Conservation (phyloP, 37 sponge, comb jelly and placozoan species). For the Ephydatia muelleri region DNA sequence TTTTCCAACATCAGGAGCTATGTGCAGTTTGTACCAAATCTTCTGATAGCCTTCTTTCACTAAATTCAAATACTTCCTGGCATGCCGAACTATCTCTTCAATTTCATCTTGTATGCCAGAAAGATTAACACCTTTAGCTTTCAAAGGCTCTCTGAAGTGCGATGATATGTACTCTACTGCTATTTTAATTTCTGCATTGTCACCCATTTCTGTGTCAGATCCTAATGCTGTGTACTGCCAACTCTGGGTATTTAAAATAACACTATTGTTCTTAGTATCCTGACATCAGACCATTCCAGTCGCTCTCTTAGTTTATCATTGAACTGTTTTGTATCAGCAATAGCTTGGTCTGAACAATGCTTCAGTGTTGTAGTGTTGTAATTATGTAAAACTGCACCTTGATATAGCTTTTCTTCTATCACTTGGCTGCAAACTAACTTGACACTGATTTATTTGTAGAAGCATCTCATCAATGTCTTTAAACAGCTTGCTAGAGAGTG, state of each 20-base stretch:
- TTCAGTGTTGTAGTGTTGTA: slow-evolving; percentile 3
- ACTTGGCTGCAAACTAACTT: slow-evolving; percentile 23
- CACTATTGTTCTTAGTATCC: slow-evolving; percentile 37
- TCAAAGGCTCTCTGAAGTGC: slow-evolving; percentile 52
- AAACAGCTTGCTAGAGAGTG: slow-evolving; percentile 30
- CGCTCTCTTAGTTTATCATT: slow-evolving; percentile 40
- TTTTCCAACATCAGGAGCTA: slow-evolving; percentile 38
- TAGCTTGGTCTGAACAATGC: slow-evolving; percentile 16
- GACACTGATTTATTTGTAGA: slow-evolving; percentile 36
- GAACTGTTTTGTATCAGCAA: slow-evolving; percentile 35
- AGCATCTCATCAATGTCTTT: slow-evolving; percentile 7
- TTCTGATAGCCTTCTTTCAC: slow-evolving; percentile 19
- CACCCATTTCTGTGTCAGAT: slow-evolving; percentile 1
- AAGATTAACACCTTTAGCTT: slow-evolving; percentile 41
- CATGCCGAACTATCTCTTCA: slow-evolving; percentile 42
- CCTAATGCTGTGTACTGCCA: slow-evolving; percentile 18
- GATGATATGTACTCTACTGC: slow-evolving; percentile 47
- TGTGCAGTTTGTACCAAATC: slow-evolving; percentile 66
- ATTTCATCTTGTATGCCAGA: slow-evolving; percentile 44
- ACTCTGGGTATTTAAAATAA: slow-evolving; percentile 52
- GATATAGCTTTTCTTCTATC: slow-evolving; percentile 24
- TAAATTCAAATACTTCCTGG: slow-evolving; percentile 34
- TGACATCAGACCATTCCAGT: slow-evolving; percentile 58
- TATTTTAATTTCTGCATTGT: slow-evolving; percentile 33
- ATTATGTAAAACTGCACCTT: slow-evolving; percentile 25